These are phyloP conservation scores for Notechis scutatus DNA, from an alignment of 2,113 vertebrate genomes.

Conservation along the genomic window DNA sequence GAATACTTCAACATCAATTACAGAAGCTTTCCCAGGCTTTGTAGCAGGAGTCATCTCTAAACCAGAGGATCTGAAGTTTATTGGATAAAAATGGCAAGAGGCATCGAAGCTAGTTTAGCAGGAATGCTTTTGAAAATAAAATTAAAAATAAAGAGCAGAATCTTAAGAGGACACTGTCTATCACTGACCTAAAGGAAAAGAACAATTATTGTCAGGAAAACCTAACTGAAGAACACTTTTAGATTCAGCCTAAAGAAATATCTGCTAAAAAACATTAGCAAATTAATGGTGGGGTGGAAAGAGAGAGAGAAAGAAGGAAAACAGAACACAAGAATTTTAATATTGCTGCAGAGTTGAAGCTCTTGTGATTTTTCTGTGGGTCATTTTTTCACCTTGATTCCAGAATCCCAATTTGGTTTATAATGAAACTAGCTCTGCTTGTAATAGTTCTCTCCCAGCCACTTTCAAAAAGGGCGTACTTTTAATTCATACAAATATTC, in stretches of 20 bases:
- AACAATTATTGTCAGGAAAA: slow-evolving; percentile 34
- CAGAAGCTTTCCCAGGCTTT: neutral
- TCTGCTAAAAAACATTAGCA: slow-evolving; percentile 47
- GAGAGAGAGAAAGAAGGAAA: neutral
- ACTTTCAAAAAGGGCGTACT: neutral
- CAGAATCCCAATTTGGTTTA: neutral
- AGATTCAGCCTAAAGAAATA: slow-evolving; percentile 13
- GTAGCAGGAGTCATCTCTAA: neutral
- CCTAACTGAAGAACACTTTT: slow-evolving; percentile 34
- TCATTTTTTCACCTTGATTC: neutral
- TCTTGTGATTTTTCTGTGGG: neutral
- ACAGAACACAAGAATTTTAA: neutral
- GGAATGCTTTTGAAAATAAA: slow-evolving; percentile 24
- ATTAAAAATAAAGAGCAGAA: neutral
- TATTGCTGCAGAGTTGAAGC: slow-evolving; percentile 21
- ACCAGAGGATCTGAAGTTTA: neutral
- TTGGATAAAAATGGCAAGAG: slow-evolving; percentile 37
- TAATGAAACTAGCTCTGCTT: neutral
- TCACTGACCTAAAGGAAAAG: slow-evolving; percentile 54
- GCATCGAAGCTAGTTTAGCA: slow-evolving; percentile 45
- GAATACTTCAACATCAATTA: neutral
- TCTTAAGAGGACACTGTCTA: slow-evolving; percentile 16
- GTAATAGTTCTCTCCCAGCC: neutral
- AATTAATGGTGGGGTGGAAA: slow-evolving; percentile 2
- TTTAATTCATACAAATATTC: neutral